A percentile compares a stretch with the other conserved stretches of the same genome.
phyloP scores from a whole-genome alignment of 2,113 vertebrate species.

The Rynchops niger region DNA sequence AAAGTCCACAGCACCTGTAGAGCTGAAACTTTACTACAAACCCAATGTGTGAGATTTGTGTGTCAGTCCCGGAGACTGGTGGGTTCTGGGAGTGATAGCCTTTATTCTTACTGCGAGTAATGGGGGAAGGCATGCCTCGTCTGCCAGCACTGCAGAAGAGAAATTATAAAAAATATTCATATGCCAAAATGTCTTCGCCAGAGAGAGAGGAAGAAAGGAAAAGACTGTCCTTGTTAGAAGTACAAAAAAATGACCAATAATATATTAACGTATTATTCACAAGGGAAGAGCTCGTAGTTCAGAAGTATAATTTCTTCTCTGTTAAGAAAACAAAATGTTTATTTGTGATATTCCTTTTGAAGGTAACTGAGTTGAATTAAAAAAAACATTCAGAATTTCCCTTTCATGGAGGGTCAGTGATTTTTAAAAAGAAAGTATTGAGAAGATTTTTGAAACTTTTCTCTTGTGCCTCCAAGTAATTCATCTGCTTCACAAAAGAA shows the following conservation, averaged over 20 bases:
- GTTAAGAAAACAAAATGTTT: not conserved
- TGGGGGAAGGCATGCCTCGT: not conserved
- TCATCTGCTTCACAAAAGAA: not conserved
- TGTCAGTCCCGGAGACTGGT: not conserved
- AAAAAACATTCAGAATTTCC: not conserved
- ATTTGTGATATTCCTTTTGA: not conserved
- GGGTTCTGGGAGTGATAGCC: not conserved
- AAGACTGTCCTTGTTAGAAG: not conserved
- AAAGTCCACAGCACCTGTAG: not conserved
- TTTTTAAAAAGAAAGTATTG: not conserved
- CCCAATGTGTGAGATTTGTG: not conserved
- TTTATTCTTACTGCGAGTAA: not conserved
- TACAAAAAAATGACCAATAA: not conserved
- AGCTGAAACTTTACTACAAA: not conserved
- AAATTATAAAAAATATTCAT: not conserved
- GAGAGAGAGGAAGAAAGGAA: not conserved
- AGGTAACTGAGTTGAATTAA: not conserved
- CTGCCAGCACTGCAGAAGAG: not conserved
- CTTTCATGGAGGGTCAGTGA: not conserved
- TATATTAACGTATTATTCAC: not conserved
- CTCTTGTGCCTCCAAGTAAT: not conserved
- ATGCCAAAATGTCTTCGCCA: not conserved
- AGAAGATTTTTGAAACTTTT: not conserved
- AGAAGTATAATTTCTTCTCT: not conserved
- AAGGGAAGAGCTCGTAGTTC: not conserved